phyloP scores from a whole-genome alignment of 2,113 vertebrate genomes.

The Dicaeum eximium region DNA sequence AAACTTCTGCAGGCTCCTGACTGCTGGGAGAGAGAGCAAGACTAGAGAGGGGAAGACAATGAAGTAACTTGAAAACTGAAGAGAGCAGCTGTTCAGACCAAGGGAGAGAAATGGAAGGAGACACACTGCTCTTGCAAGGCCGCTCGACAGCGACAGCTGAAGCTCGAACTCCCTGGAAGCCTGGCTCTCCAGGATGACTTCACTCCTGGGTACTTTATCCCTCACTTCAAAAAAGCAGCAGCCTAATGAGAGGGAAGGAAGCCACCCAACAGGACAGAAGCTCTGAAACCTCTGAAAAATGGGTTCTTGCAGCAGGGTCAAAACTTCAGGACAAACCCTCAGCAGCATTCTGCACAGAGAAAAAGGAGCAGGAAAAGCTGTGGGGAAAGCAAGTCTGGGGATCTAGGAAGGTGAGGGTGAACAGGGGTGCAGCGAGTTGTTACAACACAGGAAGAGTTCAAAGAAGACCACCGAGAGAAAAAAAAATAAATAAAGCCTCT shows the following conservation, averaged over 20 bases:
- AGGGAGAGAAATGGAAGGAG: neutral
- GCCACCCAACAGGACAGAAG: neutral
- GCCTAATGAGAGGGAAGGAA: neutral
- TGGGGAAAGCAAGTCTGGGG: neutral
- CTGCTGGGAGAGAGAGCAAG: neutral
- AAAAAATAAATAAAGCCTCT: neutral
- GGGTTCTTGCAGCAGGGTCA: neutral
- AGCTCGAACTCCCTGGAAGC: neutral
- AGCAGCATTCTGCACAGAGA: rapidly evolving
- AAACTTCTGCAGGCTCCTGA: neutral
- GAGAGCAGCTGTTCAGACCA: slow-evolving; percentile 6
- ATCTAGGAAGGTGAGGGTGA: neutral
- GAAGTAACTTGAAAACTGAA: neutral
- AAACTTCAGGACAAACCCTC: neutral
- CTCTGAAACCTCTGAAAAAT: neutral
- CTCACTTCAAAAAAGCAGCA: neutral
- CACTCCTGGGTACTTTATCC: neutral
- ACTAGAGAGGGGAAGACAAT: neutral
- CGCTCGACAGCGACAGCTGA: neutral
- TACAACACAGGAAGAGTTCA: neutral
- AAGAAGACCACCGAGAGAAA: neutral
- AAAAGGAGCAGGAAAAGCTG: neutral
- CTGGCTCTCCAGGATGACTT: neutral
- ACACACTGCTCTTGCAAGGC: neutral
- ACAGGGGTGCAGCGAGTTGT: rapidly evolving